A percentile compares a stretch with the other conserved stretches of the same genome.
These are phyloP conservation scores for Dinocampus coccinellae DNA, from an alignment of 2,888 invertebrate species.

Conservation along the genomic window DNA sequence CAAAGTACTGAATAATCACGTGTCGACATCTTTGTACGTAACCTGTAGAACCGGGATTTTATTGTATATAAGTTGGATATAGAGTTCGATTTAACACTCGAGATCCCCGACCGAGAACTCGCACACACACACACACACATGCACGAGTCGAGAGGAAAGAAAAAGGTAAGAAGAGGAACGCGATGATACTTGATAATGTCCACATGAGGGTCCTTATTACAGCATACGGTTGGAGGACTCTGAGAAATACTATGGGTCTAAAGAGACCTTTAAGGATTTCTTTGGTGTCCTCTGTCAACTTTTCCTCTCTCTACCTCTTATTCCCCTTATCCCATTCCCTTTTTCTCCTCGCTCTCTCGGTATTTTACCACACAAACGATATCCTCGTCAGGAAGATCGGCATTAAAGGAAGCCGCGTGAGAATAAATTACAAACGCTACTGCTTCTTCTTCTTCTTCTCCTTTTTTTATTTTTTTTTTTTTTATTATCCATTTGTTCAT, in stretches of 20 bases:
- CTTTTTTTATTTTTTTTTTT: background rate
- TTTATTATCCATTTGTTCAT: background rate
- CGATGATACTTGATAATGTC: slow-evolving; percentile 59
- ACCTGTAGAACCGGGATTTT: background rate
- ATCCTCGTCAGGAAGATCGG: slow-evolving; percentile 29
- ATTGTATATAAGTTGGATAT: background rate
- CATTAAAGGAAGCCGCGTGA: slow-evolving; percentile 41
- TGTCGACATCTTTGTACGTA: background rate
- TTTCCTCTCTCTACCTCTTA: too few relatives aligned
- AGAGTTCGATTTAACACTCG: slow-evolving; percentile 41
- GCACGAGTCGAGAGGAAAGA: background rate
- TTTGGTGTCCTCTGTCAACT: slow-evolving; percentile 25
- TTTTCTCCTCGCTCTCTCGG: background rate
- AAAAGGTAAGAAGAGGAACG: background rate
- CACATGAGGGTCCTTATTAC: slow-evolving; percentile 59
- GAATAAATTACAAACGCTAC: slow-evolving; percentile 46
- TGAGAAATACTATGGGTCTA: slow-evolving; percentile 1
- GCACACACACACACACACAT: background rate
- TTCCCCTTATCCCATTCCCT: too few relatives aligned
- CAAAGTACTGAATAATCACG: background rate
- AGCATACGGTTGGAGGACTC: slow-evolving; percentile 36
- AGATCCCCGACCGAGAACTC: slow-evolving; percentile 15
- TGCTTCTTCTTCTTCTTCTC: slow-evolving; percentile 30
- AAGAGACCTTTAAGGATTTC: slow-evolving; percentile 57
- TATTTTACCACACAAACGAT: background rate